Evolutionary conservation across 1,140 invertebrate species (phyloP).

Genomic region (Listronotus bonariensis): DNA sequence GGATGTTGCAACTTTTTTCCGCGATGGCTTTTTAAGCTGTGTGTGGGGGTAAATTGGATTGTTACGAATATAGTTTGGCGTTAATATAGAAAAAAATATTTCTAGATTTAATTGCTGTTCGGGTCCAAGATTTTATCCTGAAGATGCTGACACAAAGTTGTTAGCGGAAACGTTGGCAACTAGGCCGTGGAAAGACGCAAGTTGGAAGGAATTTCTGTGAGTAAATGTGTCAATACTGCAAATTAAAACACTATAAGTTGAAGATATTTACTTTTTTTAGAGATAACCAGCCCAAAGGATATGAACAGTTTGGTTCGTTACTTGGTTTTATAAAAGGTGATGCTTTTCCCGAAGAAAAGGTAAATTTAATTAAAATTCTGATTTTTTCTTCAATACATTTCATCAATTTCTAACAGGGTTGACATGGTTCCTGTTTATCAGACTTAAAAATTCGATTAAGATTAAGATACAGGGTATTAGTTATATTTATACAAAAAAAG

Average conservation of each 20-base stretch:
- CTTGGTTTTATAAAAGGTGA: constrained; percentile 41
- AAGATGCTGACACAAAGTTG: constrained; percentile 40
- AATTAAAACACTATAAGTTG: too few relatives aligned
- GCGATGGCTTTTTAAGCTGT: too few relatives aligned
- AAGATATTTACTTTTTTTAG: constrained; percentile 19
- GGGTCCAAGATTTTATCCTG: constrained; percentile 41
- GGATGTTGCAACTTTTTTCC: too few relatives aligned
- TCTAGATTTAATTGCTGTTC: constrained; percentile 48
- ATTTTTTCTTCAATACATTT: too few relatives aligned
- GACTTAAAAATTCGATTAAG: too few relatives aligned
- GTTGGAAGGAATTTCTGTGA: constrained; percentile 49
- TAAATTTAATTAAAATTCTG: background rate
- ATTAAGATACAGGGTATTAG: too few relatives aligned
- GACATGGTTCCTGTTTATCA: too few relatives aligned
- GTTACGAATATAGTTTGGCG: too few relatives aligned
- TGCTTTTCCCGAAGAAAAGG: constrained; percentile 35
- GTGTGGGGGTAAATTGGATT: too few relatives aligned
- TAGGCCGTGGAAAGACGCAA: constrained; percentile 46
- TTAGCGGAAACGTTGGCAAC: constrained; percentile 43
- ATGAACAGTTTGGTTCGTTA: constrained; percentile 48
- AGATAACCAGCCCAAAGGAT: constrained; percentile 37
- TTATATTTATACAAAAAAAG: too few relatives aligned
- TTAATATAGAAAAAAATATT: constrained; percentile 11
- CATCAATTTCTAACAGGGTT: too few relatives aligned
- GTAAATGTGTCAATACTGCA: too few relatives aligned